phyloP scores from a whole-genome alignment of 2,113 vertebrate genomes.

The Xenopus laevis region DNA sequence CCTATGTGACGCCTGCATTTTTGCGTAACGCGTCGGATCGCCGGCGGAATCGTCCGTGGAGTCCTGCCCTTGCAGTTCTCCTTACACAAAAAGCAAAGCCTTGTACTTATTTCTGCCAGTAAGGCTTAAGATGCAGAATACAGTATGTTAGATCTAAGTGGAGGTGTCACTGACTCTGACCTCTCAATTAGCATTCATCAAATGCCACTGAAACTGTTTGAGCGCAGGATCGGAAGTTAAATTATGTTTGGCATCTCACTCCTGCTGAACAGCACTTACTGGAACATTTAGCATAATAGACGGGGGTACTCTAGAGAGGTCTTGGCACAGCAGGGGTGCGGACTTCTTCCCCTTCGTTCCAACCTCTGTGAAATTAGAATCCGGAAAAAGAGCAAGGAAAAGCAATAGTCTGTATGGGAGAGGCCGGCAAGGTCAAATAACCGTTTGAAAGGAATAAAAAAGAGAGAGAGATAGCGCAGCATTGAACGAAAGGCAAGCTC shows the following conservation, averaged over 20 bases:
- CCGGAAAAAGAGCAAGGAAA: background rate
- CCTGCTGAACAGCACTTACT: conserved; percentile 2
- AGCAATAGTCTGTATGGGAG: conserved; percentile 34
- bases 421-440: conserved; percentile 23
- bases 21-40: no score
- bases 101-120: no score
- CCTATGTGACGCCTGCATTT: no score
- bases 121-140: background rate
- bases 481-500: conserved; percentile 46
- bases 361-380: background rate
- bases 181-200: background rate
- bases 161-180: background rate
- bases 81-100: no score
- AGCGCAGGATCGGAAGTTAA: background rate
- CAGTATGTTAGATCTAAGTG: conserved; percentile 22
- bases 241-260: conserved; percentile 19
- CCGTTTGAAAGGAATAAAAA: background rate
- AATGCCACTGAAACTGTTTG: background rate
- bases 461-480: background rate
- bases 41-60: no score
- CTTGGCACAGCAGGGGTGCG: background rate
- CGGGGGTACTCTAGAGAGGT: conserved; percentile 3
- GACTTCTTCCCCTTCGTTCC: background rate
- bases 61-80: no score
- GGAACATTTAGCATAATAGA: conserved; percentile 2